phyloP scores from a whole-genome alignment of 2,797 vertebrate genomes.

The Gobionotothen gibberifrons region DNA sequence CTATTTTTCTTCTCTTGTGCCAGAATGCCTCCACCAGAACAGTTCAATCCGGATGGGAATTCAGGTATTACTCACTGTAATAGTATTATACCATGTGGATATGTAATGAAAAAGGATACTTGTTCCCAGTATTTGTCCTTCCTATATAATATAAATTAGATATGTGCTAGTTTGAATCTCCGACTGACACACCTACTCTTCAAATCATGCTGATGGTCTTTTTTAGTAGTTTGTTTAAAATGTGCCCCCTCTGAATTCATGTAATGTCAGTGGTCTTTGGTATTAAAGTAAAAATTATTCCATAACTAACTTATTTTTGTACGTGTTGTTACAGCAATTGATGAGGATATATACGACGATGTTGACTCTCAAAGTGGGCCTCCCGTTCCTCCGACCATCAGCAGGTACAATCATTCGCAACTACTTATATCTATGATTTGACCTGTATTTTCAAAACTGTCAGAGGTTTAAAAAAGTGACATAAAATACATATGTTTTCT shows the following conservation, averaged over 20 bases:
- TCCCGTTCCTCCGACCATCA: slow-evolving; percentile 53
- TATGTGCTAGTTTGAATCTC: background rate
- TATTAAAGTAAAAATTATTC: background rate
- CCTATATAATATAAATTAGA: background rate
- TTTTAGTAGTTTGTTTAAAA: background rate
- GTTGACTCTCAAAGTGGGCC: slow-evolving; percentile 68
- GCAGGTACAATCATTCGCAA: slow-evolving; percentile 51
- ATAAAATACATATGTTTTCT: background rate
- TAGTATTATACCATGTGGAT: background rate
- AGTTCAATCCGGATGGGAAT: slow-evolving; percentile 76
- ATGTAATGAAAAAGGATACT: background rate
- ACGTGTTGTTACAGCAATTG: slow-evolving; percentile 37
- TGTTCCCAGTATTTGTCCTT: background rate
- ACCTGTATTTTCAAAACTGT: background rate
- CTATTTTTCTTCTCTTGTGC: slow-evolving; percentile 45
- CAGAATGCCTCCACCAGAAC: slow-evolving; percentile 82
- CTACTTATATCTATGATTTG: background rate
- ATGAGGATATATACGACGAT: slow-evolving; percentile 79
- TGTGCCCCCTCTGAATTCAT: background rate
- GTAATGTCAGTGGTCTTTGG: background rate
- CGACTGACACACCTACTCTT: background rate
- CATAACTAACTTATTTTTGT: background rate
- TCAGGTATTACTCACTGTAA: slow-evolving; percentile 66
- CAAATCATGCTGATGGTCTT: background rate
- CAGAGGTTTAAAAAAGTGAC: background rate